Evolutionary conservation across 2,113 vertebrate species (phyloP).

Genomic region (Microtus richardsoni): DNA sequence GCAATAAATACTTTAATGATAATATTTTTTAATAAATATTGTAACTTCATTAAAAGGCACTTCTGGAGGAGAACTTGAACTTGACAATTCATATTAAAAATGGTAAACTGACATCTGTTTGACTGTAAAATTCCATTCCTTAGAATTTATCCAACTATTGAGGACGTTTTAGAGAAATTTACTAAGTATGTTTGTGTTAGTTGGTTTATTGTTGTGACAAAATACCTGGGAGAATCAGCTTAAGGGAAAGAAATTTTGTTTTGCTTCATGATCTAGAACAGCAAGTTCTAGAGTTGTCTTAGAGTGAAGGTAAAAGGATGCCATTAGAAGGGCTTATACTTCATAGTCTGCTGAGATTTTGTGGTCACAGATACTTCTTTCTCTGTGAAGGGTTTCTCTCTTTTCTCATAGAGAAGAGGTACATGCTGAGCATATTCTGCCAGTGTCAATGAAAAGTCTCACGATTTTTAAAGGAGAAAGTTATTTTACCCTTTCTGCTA

Average conservation of each 20-base stretch:
- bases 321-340: neutral
- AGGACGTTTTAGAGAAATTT: neutral
- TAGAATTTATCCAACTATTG: neutral
- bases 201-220: neutral
- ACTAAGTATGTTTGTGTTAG: neutral
- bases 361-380: neutral
- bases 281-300: too few relatives aligned
- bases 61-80: neutral
- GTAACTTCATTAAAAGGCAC: neutral
- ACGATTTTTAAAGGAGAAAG: neutral
- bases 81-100: neutral
- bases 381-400: neutral
- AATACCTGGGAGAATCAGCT: neutral
- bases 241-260: neutral
- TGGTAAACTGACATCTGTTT: neutral
- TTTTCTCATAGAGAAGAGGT: neutral
- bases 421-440: neutral
- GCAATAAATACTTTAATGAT: neutral
- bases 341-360: neutral
- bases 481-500: neutral
- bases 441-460: neutral
- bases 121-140: neutral
- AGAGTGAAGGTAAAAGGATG: neutral
- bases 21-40: neutral
- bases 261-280: neutral